Conservation (phyloP, 2,113 vertebrate species). For the Colossoma macropomum region DNA sequence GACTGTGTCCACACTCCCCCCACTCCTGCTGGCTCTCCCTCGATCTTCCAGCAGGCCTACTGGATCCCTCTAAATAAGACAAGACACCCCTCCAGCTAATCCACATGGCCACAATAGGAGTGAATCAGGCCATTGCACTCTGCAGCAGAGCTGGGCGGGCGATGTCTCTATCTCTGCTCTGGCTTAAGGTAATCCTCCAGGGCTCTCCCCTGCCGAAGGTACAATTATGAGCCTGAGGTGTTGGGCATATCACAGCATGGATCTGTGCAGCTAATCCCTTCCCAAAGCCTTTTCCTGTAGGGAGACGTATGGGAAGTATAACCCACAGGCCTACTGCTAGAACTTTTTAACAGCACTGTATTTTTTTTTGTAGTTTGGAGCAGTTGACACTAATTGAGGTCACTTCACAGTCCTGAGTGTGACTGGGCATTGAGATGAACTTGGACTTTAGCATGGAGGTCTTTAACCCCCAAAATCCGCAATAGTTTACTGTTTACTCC, state of each 20-base stretch:
- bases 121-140: conserved; percentile 22
- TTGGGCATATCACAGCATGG: conserved; percentile 28
- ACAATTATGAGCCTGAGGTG: conserved; percentile 29
- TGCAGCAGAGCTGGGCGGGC: conserved; percentile 41
- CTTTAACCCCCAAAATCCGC: too few species aligned
- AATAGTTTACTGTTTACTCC: neutral
- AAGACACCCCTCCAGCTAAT: conserved; percentile 59
- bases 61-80: conserved; percentile 47
- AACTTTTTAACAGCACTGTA: neutral
- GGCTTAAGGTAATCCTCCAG: conserved; percentile 44
- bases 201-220: conserved; percentile 33
- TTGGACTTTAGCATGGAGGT: too few species aligned
- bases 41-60: conserved; percentile 20
- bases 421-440: too few species aligned
- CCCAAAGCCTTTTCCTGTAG: conserved; percentile 24
- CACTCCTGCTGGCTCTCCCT: conserved; percentile 21
- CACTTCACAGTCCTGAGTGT: neutral
- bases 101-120: conserved; percentile 53
- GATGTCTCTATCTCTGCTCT: conserved; percentile 63
- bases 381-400: too few species aligned
- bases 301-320: neutral
- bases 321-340: neutral
- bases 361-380: too few species aligned
- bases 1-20: conserved; percentile 52
- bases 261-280: conserved; percentile 28